phyloP scores from a whole-genome alignment of 1,140 invertebrate genomes.

The Arctopsyche grandis region DNA sequence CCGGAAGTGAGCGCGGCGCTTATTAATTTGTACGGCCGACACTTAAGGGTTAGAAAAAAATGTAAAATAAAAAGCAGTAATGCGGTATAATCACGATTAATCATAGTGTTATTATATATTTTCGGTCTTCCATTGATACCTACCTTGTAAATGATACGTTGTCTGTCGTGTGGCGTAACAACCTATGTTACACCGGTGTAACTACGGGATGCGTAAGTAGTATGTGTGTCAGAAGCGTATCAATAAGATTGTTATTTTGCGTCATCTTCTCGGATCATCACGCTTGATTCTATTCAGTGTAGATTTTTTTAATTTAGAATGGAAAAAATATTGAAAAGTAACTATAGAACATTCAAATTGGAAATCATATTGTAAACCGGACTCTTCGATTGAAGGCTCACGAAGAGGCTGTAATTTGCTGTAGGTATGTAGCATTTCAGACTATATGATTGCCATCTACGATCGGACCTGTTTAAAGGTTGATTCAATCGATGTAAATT shows the following conservation, averaged over 20 bases:
- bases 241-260: neutral
- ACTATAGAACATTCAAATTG: too few relatives aligned
- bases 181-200: neutral
- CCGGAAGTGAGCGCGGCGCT: neutral
- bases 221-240: constrained; percentile 2
- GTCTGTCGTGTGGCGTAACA: neutral
- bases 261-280: neutral
- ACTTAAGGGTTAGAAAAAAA: constrained; percentile 8
- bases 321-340: too few relatives aligned
- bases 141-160: constrained; percentile 15
- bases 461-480: too few relatives aligned
- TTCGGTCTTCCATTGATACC: constrained; percentile 10
- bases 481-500: too few relatives aligned
- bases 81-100: constrained; percentile 6
- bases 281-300: neutral
- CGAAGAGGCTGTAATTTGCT: too few relatives aligned
- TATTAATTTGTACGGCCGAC: constrained; percentile 31
- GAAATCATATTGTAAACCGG: too few relatives aligned
- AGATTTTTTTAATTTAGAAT: too few relatives aligned
- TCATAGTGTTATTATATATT: neutral
- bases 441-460: too few relatives aligned
- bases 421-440: too few relatives aligned
- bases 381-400: too few relatives aligned
- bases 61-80: neutral
- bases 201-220: neutral